These are phyloP conservation scores for Puntigrus tetrazona DNA, from an alignment of 2,113 vertebrate species.

Conservation along the genomic window DNA sequence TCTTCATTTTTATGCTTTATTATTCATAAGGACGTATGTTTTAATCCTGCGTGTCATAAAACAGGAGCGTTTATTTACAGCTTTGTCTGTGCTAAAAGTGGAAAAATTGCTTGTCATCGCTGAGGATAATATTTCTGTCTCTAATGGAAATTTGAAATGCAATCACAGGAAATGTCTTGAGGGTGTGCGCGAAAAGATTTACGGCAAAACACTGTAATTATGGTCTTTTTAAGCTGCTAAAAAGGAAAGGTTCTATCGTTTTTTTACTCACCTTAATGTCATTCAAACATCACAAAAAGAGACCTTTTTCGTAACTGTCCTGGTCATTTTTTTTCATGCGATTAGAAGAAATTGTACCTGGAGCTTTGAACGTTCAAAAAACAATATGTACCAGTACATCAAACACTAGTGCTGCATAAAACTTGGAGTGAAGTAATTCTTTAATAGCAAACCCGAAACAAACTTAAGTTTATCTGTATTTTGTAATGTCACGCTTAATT, in stretches of 20 bases:
- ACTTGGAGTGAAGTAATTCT: background rate
- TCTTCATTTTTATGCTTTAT: too few relatives aligned
- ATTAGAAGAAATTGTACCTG: background rate
- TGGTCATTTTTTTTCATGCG: background rate
- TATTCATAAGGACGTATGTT: too few relatives aligned
- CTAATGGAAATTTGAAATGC: background rate
- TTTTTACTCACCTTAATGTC: background rate
- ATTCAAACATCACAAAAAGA: background rate
- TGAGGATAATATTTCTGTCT: background rate
- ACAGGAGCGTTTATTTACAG: background rate
- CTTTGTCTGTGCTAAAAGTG: background rate
- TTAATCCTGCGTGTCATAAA: background rate
- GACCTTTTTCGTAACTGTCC: background rate
- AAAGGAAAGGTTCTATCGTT: background rate
- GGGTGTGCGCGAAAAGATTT: background rate
- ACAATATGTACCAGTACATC: background rate
- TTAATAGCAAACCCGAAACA: background rate
- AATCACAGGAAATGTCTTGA: conserved; percentile 1
- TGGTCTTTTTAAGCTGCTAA: background rate
- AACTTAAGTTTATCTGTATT: background rate
- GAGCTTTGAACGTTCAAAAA: background rate
- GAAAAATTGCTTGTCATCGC: background rate
- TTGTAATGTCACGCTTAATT: background rate
- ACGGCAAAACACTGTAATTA: background rate
- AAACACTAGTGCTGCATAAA: background rate